Conservation (phyloP, 1,140 invertebrate species). For the Zaprionus gabonicus region DNA sequence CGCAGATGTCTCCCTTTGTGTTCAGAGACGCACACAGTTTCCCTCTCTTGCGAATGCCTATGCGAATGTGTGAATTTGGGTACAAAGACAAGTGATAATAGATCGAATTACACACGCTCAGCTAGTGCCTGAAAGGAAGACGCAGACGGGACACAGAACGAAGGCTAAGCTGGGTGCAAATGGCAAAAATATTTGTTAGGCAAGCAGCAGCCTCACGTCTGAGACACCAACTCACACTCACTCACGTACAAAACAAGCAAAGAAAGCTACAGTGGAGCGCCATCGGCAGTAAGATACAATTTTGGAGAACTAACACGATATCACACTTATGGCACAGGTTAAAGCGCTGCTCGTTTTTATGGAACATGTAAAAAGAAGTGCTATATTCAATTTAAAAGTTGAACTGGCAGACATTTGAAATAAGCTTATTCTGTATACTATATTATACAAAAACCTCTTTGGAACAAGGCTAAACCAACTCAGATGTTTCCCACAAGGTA, state of each 20-base stretch:
- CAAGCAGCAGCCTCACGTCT: slow-evolving; percentile 48
- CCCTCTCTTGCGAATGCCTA: slow-evolving; percentile 52
- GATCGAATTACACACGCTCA: slow-evolving; percentile 74
- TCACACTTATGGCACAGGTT: neutral
- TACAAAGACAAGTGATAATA: slow-evolving; percentile 82
- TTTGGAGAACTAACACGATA: slow-evolving; percentile 31
- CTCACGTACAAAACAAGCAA: neutral
- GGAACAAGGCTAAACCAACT: neutral
- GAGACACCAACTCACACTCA: slow-evolving; percentile 8
- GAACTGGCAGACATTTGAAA: neutral
- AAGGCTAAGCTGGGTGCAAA: slow-evolving; percentile 30
- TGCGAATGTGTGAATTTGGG: slow-evolving; percentile 78
- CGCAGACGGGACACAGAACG: too few species aligned
- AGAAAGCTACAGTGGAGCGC: slow-evolving; percentile 2
- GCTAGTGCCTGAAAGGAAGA: slow-evolving; percentile 26
- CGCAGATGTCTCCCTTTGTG: neutral
- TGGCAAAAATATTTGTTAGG: slow-evolving; percentile 48
- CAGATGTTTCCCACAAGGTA: too few species aligned
- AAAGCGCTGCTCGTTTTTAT: slow-evolving; percentile 19
- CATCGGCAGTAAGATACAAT: neutral
- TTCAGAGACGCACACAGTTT: neutral
- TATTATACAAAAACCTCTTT: too few species aligned
- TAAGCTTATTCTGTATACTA: too few species aligned
- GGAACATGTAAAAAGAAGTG: neutral
- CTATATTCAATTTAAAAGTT: neutral